Conservation (phyloP, 1,140 invertebrate genomes). For the Ips nitidus region DNA sequence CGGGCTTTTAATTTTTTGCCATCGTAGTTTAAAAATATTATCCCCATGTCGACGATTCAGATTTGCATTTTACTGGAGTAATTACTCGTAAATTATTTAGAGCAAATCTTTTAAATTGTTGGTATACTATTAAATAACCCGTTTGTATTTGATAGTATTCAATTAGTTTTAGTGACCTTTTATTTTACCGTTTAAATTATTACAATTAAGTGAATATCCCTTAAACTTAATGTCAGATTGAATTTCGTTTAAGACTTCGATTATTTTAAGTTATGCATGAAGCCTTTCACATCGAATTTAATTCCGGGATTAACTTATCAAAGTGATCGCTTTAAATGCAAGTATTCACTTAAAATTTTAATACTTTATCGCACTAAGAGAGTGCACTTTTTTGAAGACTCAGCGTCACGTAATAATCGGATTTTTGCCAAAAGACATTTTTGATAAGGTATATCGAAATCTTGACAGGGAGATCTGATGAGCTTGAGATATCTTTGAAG, state of each 20-base stretch:
- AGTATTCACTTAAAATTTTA: constrained; percentile 24
- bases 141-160: no score
- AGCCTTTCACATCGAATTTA: constrained; percentile 26
- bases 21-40: constrained; percentile 19
- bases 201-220: no score
- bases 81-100: no score
- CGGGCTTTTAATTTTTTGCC: constrained; percentile 27
- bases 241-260: constrained; percentile 20
- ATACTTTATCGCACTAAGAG: constrained; percentile 22
- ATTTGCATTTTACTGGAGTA: no score
- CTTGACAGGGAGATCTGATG: no score
- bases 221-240: constrained; percentile 11
- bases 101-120: no score
- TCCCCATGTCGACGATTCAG: constrained; percentile 7
- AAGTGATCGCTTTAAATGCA: constrained; percentile 27
- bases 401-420: constrained; percentile 9
- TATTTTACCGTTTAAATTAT: no score
- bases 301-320: constrained; percentile 23
- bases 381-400: constrained; percentile 1
- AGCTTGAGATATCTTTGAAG: no score
- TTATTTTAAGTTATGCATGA: constrained; percentile 28
- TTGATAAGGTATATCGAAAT: no score
- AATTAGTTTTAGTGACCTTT: no score
- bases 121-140: no score
- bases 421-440: background rate